Conservation (phyloP, 1,140 invertebrate species). For the Ptiloglossa arizonensis region DNA sequence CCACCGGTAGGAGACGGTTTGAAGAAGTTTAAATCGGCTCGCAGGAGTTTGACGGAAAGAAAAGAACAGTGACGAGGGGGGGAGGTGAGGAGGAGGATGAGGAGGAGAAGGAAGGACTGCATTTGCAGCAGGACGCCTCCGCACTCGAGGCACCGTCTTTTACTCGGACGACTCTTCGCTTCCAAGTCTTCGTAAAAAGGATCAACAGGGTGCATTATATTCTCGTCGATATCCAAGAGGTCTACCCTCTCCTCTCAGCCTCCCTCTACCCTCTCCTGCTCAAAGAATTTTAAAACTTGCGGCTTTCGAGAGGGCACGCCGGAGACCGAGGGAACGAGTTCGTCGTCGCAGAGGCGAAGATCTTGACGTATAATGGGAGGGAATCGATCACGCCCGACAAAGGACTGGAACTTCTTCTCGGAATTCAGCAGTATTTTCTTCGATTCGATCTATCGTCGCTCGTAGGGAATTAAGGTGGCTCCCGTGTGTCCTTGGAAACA, state of each 20-base stretch:
- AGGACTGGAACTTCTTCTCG: conserved; percentile 37
- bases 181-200: conserved; percentile 19
- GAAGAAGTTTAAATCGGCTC: background rate
- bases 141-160: conserved; percentile 7
- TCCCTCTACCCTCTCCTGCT: too few species aligned
- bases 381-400: conserved; percentile 54
- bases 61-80: background rate
- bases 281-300: conserved; percentile 58
- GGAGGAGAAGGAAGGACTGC: background rate
- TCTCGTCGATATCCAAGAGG: conserved; percentile 47
- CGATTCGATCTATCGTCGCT: conserved; percentile 60
- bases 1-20: too few species aligned
- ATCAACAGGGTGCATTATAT: conserved; percentile 58
- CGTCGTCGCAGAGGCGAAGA: conserved; percentile 30
- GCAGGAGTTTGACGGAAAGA: background rate
- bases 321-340: background rate
- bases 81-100: too few species aligned
- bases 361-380: conserved; percentile 43
- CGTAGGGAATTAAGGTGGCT: conserved; percentile 47
- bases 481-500: conserved; percentile 5
- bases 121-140: conserved; percentile 3
- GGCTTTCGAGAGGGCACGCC: conserved; percentile 20
- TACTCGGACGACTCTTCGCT: conserved; percentile 27
- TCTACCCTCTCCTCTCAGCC: too few species aligned
- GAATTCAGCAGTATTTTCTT: conserved; percentile 50